Evolutionary conservation across 2,113 vertebrate species (phyloP).

Genomic region (Hiodon tergisus): DNA sequence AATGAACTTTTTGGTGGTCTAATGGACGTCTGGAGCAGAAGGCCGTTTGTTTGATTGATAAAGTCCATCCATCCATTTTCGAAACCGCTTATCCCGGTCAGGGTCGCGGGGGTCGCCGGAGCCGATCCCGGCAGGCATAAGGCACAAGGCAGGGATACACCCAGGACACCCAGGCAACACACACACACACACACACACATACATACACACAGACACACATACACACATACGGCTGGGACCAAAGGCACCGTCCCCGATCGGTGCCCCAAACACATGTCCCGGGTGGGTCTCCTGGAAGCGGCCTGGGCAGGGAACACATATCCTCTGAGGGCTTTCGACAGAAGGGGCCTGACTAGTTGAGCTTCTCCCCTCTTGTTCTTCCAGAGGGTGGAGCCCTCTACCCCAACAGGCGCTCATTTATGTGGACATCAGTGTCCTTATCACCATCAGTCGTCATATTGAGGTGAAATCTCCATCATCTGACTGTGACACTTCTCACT

Average conservation of each 20-base stretch:
- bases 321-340: neutral
- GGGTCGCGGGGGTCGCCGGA: no score
- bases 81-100: no score
- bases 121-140: no score
- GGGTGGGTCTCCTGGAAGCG: neutral
- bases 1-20: slow-evolving; percentile 20
- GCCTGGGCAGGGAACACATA: neutral
- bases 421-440: no score
- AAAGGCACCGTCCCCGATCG: neutral
- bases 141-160: no score
- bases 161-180: no score
- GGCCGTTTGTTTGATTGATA: slow-evolving; percentile 25
- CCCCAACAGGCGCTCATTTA: neutral
- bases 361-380: neutral
- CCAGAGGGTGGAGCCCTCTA: neutral
- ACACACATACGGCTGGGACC: neutral
- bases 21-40: slow-evolving; percentile 24
- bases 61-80: neutral
- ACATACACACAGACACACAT: neutral
- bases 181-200: neutral
- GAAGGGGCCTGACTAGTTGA: neutral
- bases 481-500: no score
- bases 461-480: no score
- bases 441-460: no score
- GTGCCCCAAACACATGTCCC: slow-evolving; percentile 4